Conservation (phyloP, 64 coral and sea anemone genomes). For the Actinia tenebrosa region DNA sequence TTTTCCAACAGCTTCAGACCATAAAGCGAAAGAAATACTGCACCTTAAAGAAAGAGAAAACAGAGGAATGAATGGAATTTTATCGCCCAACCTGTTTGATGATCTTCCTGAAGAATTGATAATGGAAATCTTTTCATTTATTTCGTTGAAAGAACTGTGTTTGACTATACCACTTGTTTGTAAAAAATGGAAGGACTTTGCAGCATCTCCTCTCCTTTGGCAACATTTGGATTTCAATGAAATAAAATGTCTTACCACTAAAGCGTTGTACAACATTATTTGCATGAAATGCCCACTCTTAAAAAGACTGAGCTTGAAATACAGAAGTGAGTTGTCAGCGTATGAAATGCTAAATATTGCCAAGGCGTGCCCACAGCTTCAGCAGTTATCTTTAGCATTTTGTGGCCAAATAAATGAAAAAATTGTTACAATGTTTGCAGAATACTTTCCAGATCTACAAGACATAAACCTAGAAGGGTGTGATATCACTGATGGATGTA, state of each 20-base stretch:
- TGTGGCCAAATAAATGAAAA: conserved; percentile 63
- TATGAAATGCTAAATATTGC: conserved; percentile 25
- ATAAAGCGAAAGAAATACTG: conserved; percentile 36
- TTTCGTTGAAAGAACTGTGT: conserved; percentile 63
- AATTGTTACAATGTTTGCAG: conserved; percentile 50
- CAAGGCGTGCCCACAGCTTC: conserved; percentile 54
- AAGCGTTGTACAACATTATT: conserved; percentile 39
- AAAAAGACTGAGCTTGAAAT: conserved; percentile 66
- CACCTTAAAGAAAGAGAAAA: conserved; percentile 6
- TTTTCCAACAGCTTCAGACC: too few relatives aligned
- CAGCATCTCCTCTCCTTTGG: conserved; percentile 66
- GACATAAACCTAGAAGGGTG: conserved; percentile 78
- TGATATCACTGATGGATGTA: conserved; percentile 57
- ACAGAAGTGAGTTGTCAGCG: conserved; percentile 17
- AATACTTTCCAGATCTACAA: conserved; percentile 53
- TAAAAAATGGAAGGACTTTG: conserved; percentile 61
- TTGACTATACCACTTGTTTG: conserved; percentile 53
- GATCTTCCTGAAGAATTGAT: conserved; percentile 78
- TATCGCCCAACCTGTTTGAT: conserved; percentile 24
- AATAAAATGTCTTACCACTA: conserved; percentile 13
- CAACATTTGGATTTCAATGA: conserved; percentile 49
- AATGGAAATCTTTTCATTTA: conserved; percentile 70
- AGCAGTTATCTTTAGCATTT: conserved; percentile 62
- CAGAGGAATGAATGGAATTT: not conserved
- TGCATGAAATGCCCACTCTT: conserved; percentile 50